Evolutionary conservation across 2,113 vertebrate genomes (phyloP).

Genomic region (Proterorhinus semilunaris): DNA sequence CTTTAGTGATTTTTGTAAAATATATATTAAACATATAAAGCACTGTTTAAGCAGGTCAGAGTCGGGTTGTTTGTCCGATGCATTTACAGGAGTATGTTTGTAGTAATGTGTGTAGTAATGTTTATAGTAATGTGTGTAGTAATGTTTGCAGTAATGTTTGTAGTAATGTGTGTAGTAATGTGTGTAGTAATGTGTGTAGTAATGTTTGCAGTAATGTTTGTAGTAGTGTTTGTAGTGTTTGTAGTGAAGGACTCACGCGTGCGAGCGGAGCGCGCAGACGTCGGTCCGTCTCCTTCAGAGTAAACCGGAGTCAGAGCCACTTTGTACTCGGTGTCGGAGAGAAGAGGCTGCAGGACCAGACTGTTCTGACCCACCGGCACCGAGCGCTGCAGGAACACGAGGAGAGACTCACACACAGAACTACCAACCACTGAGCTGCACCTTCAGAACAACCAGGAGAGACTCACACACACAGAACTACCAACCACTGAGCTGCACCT

Average conservation of each 20-base stretch:
- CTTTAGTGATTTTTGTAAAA: too few species aligned
- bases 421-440: neutral
- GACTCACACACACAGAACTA: too few species aligned
- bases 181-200: too few species aligned
- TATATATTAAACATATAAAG: too few species aligned
- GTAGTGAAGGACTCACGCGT: slow-evolving; percentile 59
- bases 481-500: too few species aligned
- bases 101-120: neutral
- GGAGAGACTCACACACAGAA: neutral
- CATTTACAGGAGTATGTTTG: too few species aligned
- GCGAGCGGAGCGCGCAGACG: slow-evolving; percentile 76
- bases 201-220: neutral
- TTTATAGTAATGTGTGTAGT: too few species aligned
- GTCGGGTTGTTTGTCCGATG: too few species aligned
- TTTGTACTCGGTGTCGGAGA: slow-evolving; percentile 86
- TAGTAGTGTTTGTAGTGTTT: neutral
- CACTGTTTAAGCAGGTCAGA: too few species aligned
- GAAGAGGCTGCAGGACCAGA: slow-evolving; percentile 82
- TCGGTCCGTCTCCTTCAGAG: slow-evolving; percentile 79
- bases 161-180: too few species aligned
- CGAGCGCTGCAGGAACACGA: slow-evolving; percentile 56
- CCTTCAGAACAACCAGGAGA: too few species aligned
- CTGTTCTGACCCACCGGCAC: slow-evolving; percentile 79
- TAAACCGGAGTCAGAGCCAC: slow-evolving; percentile 87
- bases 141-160: too few species aligned